Evolutionary conservation across 2,113 vertebrate genomes (phyloP), one percentile per base, ranked within the genome.

Genomic region (Plectropomus leopardus): DNA sequence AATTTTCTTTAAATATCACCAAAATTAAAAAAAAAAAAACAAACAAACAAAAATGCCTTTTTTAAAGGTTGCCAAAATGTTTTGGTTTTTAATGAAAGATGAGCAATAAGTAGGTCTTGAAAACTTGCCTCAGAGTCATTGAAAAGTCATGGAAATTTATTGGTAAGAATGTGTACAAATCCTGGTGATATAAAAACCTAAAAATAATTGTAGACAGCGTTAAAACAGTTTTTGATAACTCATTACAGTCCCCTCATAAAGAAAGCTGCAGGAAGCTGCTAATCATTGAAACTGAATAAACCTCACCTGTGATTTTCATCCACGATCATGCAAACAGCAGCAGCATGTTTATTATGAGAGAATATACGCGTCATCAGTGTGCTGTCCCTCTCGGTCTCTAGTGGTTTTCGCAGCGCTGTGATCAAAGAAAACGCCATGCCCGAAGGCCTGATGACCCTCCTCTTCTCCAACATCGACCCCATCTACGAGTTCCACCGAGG

Each of bases 401-500:
- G 98, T 99, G 98, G 98, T 99, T 99, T n/a, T 87, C 97, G 97
- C 83, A 98, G 97, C 0, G 95, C 96, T 0, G 95, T 98, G 83
- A 94, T 96, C 93, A 97, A 97, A 94, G 97, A 97, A 80, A 96
- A 96, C 0, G 96, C 96, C 65, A 97, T 98, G 96, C 96, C 97
- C 0, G 96, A 97, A 17, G 93, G 93, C 4, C 95, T 99, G 83
- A 97, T 96, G 96, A 95, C 94, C 0, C 93, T 99, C 54, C 96
- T 99, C 36, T 99, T 99, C 94, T 97, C 97, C 83, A 98, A 95
- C 92, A 96, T 99, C 1, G 97, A 98, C 86, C 97, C 98, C 7
- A 94, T 99, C 83, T 98, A 98, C 5, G 96, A 98, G 86, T 97
- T 98, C 93, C 98, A 99, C 75, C 83, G 96, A 72, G 95, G 95